Base-by-base conservation (phyloP, 1,140 invertebrate species). In the Maniola jurtina region DNA sequence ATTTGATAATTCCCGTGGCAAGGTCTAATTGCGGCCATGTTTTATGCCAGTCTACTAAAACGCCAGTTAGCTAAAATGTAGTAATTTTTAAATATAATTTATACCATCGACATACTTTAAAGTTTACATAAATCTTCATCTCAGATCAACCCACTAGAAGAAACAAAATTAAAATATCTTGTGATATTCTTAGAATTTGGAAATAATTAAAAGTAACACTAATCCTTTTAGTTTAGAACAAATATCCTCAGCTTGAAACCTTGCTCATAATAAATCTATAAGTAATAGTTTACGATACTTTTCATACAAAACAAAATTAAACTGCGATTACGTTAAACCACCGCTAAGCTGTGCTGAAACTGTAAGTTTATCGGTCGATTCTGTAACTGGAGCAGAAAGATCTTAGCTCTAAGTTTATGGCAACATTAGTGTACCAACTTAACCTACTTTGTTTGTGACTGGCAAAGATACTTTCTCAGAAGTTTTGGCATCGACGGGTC, bases 381-480 rank as follows among this genome's bases (percentile, higher is more conserved):
- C 61, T 71, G 64, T 67, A 67, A 71, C 64, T 67, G 58, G 64
- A 64, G 62, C 69, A 71, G 61, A 66, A 71, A 71, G 64, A 66
- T 66, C 69, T 71, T 58, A 48, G 55, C 64, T 45, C 48, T 48
- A 66, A 70, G 55, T 70, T 70, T 55, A 38, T 38, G 38, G 59
- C 48, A 16, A 52, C 8, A 13, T n/a, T 48, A 14, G 45, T 48
- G 40, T 10, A 42, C 8, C 8, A 9, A 42, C 40, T 42, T 42
- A 48, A 48, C 14, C 13, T 48, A 14, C 1, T 14, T 48, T 15
- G 14, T 25, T 25, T 25, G 25, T 25, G 25, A 42, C 40, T 42
- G 8, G 45, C 45, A n/a, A 15, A 48, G 45, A 48, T 15, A 42
- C 40, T 25, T 25, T 1, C 4, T 25, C 1, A 25, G 4, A 25